phyloP scores from a whole-genome alignment of 1,140 invertebrate genomes.

The Neodiprion lecontei region DNA sequence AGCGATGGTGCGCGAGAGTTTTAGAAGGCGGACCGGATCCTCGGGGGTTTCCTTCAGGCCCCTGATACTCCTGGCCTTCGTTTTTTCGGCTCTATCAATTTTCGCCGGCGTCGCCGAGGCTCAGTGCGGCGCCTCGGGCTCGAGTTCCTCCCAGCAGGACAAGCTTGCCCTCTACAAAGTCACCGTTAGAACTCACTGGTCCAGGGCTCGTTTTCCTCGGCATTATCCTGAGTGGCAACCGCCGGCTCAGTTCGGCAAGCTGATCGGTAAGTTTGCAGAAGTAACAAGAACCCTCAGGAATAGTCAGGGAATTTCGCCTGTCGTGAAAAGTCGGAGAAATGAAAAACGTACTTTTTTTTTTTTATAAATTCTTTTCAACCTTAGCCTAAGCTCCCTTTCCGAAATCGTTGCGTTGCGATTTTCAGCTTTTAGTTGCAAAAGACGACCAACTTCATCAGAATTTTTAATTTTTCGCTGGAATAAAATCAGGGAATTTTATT shows the following conservation, averaged over 20 bases:
- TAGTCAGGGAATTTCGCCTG: too few species aligned
- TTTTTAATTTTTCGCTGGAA: too few species aligned
- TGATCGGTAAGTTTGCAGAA: slow-evolving; percentile 76
- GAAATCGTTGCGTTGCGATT: too few species aligned
- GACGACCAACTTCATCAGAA: too few species aligned
- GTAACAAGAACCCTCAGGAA: too few species aligned
- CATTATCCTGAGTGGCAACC: slow-evolving; percentile 93
- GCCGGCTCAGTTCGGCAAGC: slow-evolving; percentile 88
- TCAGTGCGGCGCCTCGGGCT: slow-evolving; percentile 45
- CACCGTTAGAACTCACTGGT: slow-evolving; percentile 88
- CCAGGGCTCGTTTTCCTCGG: slow-evolving; percentile 86
- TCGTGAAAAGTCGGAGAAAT: too few species aligned
- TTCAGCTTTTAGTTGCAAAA: too few species aligned
- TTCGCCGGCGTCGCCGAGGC: not conserved
- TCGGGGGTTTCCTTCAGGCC: not conserved
- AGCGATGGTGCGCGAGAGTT: not conserved
- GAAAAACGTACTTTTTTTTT: too few species aligned
- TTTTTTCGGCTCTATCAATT: not conserved
- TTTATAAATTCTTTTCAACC: too few species aligned
- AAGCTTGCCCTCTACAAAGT: slow-evolving; percentile 85
- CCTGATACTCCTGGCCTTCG: not conserved
- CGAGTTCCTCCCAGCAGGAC: slow-evolving; percentile 59
- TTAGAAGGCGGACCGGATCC: not conserved
- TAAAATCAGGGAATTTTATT: too few species aligned
- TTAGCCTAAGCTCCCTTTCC: too few species aligned